Base-by-base conservation (phyloP, 1,140 invertebrate genomes). In the Aleiodes sp. region DNA sequence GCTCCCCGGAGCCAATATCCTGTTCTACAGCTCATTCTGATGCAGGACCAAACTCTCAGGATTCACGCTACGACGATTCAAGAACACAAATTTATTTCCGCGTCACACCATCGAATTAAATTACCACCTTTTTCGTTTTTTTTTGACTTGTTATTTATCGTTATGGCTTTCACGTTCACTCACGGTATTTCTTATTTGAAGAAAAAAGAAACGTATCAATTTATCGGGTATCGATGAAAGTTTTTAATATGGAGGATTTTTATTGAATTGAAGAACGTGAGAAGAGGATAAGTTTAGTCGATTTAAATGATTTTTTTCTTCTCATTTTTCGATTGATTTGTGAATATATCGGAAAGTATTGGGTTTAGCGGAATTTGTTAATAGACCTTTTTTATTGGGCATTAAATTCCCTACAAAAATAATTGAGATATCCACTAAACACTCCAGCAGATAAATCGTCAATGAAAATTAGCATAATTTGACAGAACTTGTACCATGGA, bases 11-110 rank as follows among this genome's bases (percentile, higher is more conserved):
- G n/a, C 66, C 76, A 76, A 78, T 77, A 76, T 73, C 74, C 76
- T 71, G 70, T 73, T 33, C 24, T 71, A 70, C 63, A 74, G 70
- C 70, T 78, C 76, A 77, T 78, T 77, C 75, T 71, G 76, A 78
- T 78, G 74, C 77, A 78, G 76, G 69, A 68, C 39, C 57, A 64
- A 71, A 59, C 69, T 70, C 65, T 26, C 61, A 72, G 71, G 76
- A 77, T 77, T 67, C 73, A 67, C 69, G 43, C 64, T 31, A 29
- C 75, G 72, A 69, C 56, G 70, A 67, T 73, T 46, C 68, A 64
- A 68, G 71, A 70, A 76, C 72, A 73, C 70, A 71, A 73, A 76
- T 74, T 74, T 78, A 78, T 77, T 76, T 60, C 70, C 52, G 64
- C 70, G 73, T 74, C 69, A 77, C 61, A 21, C 33, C 24, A 62